Conservation (phyloP, 2,113 vertebrate genomes). For the Sylvia atricapilla region DNA sequence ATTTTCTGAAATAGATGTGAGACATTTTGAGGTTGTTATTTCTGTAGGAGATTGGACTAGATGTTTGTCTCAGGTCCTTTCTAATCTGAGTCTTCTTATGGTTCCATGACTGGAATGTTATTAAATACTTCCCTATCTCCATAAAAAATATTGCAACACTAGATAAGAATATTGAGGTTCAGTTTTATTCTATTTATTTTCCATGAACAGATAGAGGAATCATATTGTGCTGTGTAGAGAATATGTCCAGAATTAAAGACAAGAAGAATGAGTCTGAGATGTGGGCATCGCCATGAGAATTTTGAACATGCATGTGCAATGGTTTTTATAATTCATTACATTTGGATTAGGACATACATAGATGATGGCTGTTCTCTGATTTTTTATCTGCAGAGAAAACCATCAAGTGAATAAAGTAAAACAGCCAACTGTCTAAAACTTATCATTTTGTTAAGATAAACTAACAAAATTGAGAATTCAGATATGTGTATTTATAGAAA, state of each 20-base stretch:
- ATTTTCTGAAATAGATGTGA: neutral
- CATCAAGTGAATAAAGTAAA: neutral
- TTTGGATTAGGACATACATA: neutral
- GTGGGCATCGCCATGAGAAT: neutral
- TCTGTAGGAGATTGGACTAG: neutral
- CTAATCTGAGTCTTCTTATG: neutral
- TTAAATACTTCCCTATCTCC: neutral
- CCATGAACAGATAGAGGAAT: neutral
- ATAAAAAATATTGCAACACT: neutral
- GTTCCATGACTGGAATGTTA: neutral
- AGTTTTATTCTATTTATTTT: neutral
- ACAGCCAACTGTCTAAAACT: neutral
- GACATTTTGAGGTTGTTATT: neutral
- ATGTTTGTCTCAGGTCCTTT: neutral
- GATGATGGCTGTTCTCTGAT: neutral
- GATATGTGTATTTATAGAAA: neutral
- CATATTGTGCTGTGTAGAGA: neutral
- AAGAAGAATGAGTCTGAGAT: neutral
- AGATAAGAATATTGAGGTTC: neutral
- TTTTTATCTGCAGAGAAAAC: neutral
- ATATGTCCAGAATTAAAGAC: neutral
- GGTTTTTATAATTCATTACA: neutral
- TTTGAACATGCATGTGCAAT: neutral
- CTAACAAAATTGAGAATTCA: neutral
- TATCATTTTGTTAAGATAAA: neutral